Conservation (phyloP, 2,797 vertebrate genomes). For the Melanotaenia pygmaea region DNA sequence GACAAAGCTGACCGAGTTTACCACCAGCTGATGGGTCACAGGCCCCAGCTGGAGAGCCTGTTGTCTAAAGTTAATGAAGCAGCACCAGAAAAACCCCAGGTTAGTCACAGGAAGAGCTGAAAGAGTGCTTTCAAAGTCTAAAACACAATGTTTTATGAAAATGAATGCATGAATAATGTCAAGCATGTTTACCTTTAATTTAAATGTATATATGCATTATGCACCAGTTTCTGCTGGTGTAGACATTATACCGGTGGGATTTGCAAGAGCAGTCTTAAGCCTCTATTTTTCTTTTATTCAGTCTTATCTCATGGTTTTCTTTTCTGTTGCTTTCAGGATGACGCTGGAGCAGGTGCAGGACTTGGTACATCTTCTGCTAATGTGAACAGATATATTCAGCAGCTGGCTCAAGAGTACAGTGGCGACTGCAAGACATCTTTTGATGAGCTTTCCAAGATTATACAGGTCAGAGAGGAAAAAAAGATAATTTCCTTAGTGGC, state of each 20-base stretch:
- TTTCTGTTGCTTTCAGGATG: conserved; percentile 84
- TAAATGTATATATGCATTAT: neutral
- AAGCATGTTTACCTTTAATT: neutral
- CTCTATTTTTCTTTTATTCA: neutral
- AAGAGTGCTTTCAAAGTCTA: neutral
- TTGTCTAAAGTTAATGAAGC: conserved; percentile 98
- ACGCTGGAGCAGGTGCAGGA: conserved; percentile 89
- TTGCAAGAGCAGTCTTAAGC: neutral
- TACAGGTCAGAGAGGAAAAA: conserved; percentile 85
- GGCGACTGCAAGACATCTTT: conserved; percentile 99
- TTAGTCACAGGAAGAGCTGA: conserved; percentile 54
- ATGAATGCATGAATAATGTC: neutral
- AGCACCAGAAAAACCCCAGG: conserved; percentile 98
- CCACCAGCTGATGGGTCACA: conserved; percentile 98
- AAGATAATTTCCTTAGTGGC: fast-evolving
- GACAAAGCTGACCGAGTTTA: conserved; percentile 99
- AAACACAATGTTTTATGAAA: neutral
- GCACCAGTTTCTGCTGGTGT: neutral
- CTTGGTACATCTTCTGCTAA: conserved; percentile 94
- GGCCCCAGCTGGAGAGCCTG: conserved; percentile 95
- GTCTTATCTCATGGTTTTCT: conserved; percentile 1
- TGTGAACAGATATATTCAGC: conserved; percentile 97
- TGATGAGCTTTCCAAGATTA: conserved; percentile 98
- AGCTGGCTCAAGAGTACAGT: conserved; percentile 97
- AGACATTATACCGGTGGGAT: neutral